Conservation (phyloP, 2,113 vertebrate species). For the Forbesichthys agassizii region DNA sequence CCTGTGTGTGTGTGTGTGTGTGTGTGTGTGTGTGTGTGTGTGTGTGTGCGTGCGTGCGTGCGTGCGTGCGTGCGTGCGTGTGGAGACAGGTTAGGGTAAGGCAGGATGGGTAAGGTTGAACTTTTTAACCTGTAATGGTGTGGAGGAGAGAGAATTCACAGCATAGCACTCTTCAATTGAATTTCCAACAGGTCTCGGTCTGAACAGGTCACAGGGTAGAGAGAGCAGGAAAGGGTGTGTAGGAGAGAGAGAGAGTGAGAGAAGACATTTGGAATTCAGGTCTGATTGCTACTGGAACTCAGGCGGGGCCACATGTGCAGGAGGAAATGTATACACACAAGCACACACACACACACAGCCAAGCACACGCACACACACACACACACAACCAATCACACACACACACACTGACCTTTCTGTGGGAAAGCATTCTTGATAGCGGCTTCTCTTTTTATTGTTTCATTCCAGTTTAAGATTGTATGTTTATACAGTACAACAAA, state of each 20-base stretch:
- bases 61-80: not conserved
- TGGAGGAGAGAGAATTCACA: conserved; percentile 27
- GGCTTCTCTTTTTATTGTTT: conserved; percentile 20
- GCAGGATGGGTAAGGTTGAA: conserved; percentile 23
- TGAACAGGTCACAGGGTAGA: conserved; percentile 42
- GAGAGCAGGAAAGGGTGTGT: conserved; percentile 4
- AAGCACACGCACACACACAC: no score
- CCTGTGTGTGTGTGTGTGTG: not conserved
- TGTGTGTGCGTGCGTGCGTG: not conserved
- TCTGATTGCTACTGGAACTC: conserved; percentile 29
- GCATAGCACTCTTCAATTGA: conserved; percentile 37
- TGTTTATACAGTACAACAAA: conserved; percentile 16
- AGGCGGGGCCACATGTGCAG: not conserved
- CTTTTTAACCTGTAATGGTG: conserved; percentile 45
- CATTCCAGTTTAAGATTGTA: conserved; percentile 30
- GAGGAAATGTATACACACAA: not conserved
- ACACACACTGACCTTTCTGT: conserved; percentile 56
- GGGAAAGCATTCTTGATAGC: conserved; percentile 36
- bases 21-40: conserved; percentile 3
- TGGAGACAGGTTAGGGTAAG: not conserved
- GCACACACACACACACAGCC: not conserved
- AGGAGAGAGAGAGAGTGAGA: not conserved
- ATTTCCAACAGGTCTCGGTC: conserved; percentile 44
- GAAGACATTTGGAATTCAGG: conserved; percentile 47
- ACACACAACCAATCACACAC: no score